Evolutionary conservation across 2,113 vertebrate genomes (phyloP).

Genomic region (Psettodes erumei): DNA sequence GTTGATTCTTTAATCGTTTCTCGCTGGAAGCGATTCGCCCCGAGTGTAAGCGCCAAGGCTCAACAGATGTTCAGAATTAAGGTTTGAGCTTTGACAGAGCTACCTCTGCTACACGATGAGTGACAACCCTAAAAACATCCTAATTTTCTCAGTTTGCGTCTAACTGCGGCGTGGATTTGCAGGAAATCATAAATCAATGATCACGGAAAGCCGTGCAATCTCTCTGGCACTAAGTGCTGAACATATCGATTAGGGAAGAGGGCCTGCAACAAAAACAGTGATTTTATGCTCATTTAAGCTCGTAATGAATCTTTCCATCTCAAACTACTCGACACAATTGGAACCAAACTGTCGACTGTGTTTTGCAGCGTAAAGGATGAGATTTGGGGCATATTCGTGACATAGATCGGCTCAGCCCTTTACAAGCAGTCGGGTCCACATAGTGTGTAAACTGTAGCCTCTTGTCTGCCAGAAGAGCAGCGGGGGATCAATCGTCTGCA

Average conservation of each 20-base stretch:
- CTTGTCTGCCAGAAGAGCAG: slow-evolving; percentile 23
- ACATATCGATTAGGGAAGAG: slow-evolving; percentile 11
- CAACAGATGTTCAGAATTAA: background rate
- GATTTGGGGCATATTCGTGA: background rate
- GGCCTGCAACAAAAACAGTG: background rate
- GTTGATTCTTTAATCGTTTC: background rate
- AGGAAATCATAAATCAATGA: slow-evolving; percentile 39
- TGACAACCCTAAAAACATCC: no score
- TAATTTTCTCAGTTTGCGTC: background rate
- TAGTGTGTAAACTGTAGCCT: slow-evolving; percentile 3
- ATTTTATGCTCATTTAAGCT: background rate
- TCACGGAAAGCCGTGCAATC: background rate
- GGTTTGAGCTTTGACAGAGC: background rate
- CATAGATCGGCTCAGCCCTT: background rate
- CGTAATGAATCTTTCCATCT: background rate
- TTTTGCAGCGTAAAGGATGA: background rate
- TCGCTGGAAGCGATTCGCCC: slow-evolving; percentile 25
- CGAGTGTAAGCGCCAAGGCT: background rate
- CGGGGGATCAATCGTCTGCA: background rate
- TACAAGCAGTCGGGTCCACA: background rate
- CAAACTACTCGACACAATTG: slow-evolving; percentile 8
- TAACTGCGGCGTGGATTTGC: slow-evolving; percentile 9
- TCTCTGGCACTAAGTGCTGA: background rate
- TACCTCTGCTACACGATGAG: background rate
- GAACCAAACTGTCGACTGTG: background rate